Conservation (phyloP, 2,888 invertebrate genomes). For the Drosophila tanythrix region DNA sequence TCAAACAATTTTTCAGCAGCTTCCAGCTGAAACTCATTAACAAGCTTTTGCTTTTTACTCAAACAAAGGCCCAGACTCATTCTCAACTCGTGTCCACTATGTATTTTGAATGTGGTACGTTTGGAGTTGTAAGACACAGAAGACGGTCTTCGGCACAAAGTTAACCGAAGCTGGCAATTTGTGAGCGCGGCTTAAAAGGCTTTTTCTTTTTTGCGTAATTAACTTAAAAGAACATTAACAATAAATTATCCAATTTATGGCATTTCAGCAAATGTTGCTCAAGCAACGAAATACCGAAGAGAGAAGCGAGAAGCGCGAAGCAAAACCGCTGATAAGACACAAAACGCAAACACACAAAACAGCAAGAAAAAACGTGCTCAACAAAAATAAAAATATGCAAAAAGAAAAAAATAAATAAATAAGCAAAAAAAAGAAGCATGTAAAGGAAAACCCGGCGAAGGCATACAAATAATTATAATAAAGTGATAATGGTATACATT, state of each 20-base stretch:
- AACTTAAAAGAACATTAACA: constrained; percentile 68
- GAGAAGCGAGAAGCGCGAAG: constrained; percentile 6
- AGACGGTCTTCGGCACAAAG: constrained; percentile 28
- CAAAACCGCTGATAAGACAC: constrained; percentile 64
- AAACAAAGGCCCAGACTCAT: not conserved
- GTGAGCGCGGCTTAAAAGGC: constrained; percentile 43
- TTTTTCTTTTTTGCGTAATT: constrained; percentile 69
- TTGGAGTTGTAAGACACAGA: not conserved
- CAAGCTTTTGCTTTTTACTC: not conserved
- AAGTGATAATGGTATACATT: constrained; percentile 70
- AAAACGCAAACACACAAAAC: constrained; percentile 29
- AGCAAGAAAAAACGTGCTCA: constrained; percentile 37
- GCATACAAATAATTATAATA: constrained; percentile 61
- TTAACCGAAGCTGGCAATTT: constrained; percentile 45
- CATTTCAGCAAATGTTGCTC: constrained; percentile 60
- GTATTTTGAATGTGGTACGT: not conserved
- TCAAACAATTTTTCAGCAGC: constrained; percentile 6
- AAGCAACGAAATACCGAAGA: constrained; percentile 24
- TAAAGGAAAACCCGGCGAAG: constrained; percentile 17
- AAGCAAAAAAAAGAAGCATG: constrained; percentile 29
- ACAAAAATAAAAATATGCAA: constrained; percentile 10
- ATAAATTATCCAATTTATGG: constrained; percentile 74
- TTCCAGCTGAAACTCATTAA: constrained; percentile 13
- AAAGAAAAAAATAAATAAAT: constrained; percentile 13
- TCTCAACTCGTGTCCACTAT: not conserved